Base-by-base conservation (phyloP, 2,797 vertebrate genomes). In the Cottoperca gobio region DNA sequence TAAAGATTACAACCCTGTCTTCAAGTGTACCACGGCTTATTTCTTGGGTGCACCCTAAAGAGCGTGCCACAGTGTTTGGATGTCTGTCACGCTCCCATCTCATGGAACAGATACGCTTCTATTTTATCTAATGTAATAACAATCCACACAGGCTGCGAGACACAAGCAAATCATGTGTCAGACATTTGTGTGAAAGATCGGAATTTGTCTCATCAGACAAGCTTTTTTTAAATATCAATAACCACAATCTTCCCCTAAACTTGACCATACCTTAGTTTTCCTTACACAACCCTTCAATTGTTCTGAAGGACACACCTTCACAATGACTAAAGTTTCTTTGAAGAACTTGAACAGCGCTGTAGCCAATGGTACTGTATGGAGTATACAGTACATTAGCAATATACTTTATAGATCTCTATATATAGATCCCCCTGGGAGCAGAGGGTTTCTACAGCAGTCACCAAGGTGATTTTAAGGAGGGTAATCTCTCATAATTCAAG, bases 401-500 rank as follows among this genome's bases (percentile, higher is more conserved):
- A 72, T 54, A 62, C 31, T 55, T 52, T 6, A 70, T 49, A 54
- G 61, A 62, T 77, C 53, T 61, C 24, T 42, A 2, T 37, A 64
- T 58, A 65, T 73, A 67, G 60, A 79, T 59, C 75, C 82, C 69
- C 73, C 21, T 16, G 73, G 78, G 79, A 80, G 81, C 53, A 67
- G 26, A 57, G 24, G 50, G 39, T 66, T 89, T 72, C 74, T 46
- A 28, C 50, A 8, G 77, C 76, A 76, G 82, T 86, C 91, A 84
- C 89, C 60, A 72, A 90, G 90, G 91, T 92, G 91, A 93, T 91
- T 87, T 92, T 89, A 86, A 78, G 58, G 52, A 83, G 87, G 84
- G 85, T 91, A 91, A 93, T 92, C 89, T 91, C 89, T 94, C 90
- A 89, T 89, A 89, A 92, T 91, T 91, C 82, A 91, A 92, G 91